phyloP scores from a whole-genome alignment of 92 coral and sea anemone genomes.

The Galaxea fascicularis region DNA sequence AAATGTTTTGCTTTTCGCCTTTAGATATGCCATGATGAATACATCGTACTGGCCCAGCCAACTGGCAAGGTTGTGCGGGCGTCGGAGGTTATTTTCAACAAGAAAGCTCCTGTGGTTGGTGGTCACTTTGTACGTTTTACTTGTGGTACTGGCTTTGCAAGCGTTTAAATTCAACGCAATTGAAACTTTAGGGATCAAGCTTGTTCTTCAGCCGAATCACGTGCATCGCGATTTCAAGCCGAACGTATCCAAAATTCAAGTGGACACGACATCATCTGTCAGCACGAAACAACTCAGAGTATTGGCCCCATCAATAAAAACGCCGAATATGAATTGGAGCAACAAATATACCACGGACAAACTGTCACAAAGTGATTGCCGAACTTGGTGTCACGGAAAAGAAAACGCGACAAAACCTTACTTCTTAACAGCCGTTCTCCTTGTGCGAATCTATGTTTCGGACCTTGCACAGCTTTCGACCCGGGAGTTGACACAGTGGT shows the following conservation, averaged over 20 bases:
- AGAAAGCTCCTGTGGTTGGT: neutral
- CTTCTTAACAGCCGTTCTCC: slow-evolving; percentile 75
- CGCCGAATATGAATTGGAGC: neutral
- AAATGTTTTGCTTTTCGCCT: neutral
- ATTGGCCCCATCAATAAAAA: neutral
- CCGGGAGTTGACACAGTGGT: slow-evolving; percentile 74
- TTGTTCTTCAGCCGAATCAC: neutral
- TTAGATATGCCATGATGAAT: neutral
- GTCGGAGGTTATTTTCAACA: neutral
- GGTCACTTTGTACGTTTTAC: neutral
- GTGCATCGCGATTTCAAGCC: neutral
- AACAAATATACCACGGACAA: neutral
- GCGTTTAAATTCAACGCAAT: neutral
- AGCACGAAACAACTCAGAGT: neutral
- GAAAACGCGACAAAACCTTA: slow-evolving; percentile 52
- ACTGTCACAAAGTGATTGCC: slow-evolving; percentile 14
- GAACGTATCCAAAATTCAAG: neutral
- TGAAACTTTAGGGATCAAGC: neutral
- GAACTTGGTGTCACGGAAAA: slow-evolving; percentile 63
- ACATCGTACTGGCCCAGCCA: neutral
- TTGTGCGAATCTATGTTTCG: slow-evolving; percentile 61
- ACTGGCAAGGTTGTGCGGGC: neutral
- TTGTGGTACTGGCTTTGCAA: neutral
- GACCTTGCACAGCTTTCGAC: slow-evolving; percentile 65
- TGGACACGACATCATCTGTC: neutral